A percentile compares a stretch with the other conserved stretches of the same genome.
Evolutionary conservation across 92 coral and sea anemone genomes (phyloP).

Genomic region (Phenganax marumi): DNA sequence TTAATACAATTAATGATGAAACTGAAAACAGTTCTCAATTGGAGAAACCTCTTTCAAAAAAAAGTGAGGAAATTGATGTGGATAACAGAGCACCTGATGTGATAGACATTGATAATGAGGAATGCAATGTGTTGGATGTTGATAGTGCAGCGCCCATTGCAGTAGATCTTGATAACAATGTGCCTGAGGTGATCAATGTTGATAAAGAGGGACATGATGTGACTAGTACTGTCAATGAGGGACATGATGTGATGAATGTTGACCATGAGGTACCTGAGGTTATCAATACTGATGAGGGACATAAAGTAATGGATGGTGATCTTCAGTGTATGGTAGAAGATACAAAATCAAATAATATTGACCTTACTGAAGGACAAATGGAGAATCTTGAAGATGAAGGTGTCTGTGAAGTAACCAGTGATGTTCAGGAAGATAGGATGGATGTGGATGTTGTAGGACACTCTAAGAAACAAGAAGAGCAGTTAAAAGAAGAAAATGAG

Average conservation of each 20-base stretch:
- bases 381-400: constrained; percentile 1
- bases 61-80: neutral
- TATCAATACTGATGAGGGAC: neutral
- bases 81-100: neutral
- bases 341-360: neutral
- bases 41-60: neutral
- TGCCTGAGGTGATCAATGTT: neutral
- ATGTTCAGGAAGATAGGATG: neutral
- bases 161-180: neutral
- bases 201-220: constrained; percentile 1
- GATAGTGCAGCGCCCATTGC: too few relatives aligned
- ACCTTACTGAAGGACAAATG: constrained; percentile 7
- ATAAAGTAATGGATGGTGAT: neutral
- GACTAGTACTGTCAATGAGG: neutral
- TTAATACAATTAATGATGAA: neutral
- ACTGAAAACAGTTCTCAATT: neutral
- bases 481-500: neutral
- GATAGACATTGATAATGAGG: too few relatives aligned
- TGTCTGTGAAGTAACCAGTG: neutral
- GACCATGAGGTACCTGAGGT: neutral
- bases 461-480: neutral
- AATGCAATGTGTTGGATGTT: too few relatives aligned
- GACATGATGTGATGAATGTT: neutral
- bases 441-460: neutral
- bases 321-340: neutral